Percentiles rank a stretch among this genome's conserved stretches.
Conservation (phyloP, 2,888 invertebrate species). For the Galerucella calmariensis region DNA sequence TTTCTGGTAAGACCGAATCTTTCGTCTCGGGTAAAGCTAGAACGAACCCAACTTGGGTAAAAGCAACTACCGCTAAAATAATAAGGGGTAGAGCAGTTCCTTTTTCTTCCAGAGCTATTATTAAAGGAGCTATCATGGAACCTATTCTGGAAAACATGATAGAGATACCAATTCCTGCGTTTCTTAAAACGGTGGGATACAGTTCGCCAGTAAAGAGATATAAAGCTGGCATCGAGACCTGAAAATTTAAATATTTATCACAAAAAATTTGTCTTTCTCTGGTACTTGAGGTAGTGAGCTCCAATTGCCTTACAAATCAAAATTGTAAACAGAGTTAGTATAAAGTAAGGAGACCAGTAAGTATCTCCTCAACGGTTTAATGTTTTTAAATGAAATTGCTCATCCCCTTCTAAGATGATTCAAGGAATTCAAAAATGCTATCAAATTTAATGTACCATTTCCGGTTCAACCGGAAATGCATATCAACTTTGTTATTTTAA, state of each 20-base stretch:
- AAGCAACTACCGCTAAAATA: constrained; percentile 55
- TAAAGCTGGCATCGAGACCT: constrained; percentile 70
- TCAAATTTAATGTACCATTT: too few relatives aligned
- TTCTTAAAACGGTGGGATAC: constrained; percentile 81
- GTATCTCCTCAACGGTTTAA: too few relatives aligned
- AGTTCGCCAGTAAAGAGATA: constrained; percentile 83
- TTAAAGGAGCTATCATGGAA: constrained; percentile 71
- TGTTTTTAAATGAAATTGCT: too few relatives aligned
- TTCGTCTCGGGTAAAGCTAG: constrained; percentile 62
- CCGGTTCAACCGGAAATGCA: too few relatives aligned
- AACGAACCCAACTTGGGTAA: constrained; percentile 57
- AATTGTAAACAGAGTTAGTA: too few relatives aligned
- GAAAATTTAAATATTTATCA: constrained; percentile 46
- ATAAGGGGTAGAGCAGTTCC: constrained; percentile 56
- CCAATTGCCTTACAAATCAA: background rate
- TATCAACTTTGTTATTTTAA: too few relatives aligned
- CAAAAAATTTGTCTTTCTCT: too few relatives aligned
- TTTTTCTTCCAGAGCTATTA: constrained; percentile 55
- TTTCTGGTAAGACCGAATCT: constrained; percentile 66
- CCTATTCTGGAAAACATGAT: constrained; percentile 81
- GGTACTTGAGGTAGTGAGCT: too few relatives aligned
- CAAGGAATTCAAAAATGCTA: too few relatives aligned
- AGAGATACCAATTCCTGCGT: constrained; percentile 79
- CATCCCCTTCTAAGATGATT: too few relatives aligned
- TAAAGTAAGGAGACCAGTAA: too few relatives aligned